Percentiles rank a stretch among this genome's conserved stretches.
These are phyloP conservation scores for Gadopsis bispinosus DNA, from an alignment of 2,797 vertebrate genomes.

Conservation along the genomic window DNA sequence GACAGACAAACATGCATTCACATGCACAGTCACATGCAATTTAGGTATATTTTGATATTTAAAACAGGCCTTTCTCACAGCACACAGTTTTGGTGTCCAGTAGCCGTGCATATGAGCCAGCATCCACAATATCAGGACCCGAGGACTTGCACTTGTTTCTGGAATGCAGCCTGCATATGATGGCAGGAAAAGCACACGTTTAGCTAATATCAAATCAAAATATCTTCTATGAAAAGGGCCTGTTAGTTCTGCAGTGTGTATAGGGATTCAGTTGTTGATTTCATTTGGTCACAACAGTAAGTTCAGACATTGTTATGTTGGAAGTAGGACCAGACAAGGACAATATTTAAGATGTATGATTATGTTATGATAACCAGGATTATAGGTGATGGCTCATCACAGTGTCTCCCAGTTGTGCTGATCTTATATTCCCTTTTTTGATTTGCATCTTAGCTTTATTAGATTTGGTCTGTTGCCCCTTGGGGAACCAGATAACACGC, in stretches of 20 bases:
- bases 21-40: too few relatives aligned
- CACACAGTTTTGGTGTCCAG: not conserved
- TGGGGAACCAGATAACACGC: constrained; percentile 23
- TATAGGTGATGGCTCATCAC: not conserved
- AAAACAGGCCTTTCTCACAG: too few relatives aligned
- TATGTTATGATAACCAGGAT: not conserved
- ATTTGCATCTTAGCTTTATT: constrained; percentile 51
- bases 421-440: constrained; percentile 13
- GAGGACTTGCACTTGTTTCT: not conserved
- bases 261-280: not conserved
- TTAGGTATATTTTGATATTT: too few relatives aligned
- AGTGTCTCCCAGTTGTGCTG: not conserved
- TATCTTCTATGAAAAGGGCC: not conserved
- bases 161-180: not conserved
- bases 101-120: not conserved
- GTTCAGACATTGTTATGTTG: not conserved
- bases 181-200: too few relatives aligned
- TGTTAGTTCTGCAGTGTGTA: not conserved
- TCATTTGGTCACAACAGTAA: not conserved
- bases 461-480: constrained; percentile 29
- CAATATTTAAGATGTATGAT: not conserved
- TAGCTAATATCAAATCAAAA: not conserved
- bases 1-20: too few relatives aligned
- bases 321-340: not conserved
- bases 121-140: not conserved